Percentiles rank a stretch among this genome's conserved stretches.
These are phyloP conservation scores for Augochlora pura DNA, from an alignment of 1,140 invertebrate genomes.

Conservation along the genomic window DNA sequence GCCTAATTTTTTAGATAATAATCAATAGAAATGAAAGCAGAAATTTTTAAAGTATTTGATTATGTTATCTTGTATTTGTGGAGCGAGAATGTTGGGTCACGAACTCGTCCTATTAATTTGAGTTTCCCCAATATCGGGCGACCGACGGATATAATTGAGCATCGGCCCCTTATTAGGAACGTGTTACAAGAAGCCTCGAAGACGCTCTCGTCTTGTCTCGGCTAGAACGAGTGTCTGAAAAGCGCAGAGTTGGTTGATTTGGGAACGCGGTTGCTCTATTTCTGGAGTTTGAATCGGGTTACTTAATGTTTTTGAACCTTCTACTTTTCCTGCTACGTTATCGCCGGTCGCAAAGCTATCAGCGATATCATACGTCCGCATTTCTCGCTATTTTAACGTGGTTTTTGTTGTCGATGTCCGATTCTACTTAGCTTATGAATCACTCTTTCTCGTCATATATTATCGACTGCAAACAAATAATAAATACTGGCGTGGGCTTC, in stretches of 20 bases:
- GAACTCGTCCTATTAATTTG: no score
- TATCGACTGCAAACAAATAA: no score
- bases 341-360: background rate
- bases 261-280: constrained; percentile 57
- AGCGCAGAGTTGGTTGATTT: constrained; percentile 31
- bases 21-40: no score
- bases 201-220: background rate
- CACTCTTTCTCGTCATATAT: no score
- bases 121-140: no score
- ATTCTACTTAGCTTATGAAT: background rate
- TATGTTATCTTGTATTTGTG: no score
- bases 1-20: no score
- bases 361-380: background rate
- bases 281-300: constrained; percentile 57
- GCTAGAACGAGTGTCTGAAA: background rate
- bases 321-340: background rate
- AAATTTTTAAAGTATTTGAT: no score
- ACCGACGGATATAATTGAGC: no score
- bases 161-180: background rate
- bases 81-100: no score
- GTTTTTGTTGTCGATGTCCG: background rate
- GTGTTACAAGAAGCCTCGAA: no score
- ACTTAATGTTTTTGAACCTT: constrained; percentile 22
- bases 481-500: no score
- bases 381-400: background rate